phyloP scores from a whole-genome alignment of 2,797 vertebrate species.

The Phataginus tetradactyla region DNA sequence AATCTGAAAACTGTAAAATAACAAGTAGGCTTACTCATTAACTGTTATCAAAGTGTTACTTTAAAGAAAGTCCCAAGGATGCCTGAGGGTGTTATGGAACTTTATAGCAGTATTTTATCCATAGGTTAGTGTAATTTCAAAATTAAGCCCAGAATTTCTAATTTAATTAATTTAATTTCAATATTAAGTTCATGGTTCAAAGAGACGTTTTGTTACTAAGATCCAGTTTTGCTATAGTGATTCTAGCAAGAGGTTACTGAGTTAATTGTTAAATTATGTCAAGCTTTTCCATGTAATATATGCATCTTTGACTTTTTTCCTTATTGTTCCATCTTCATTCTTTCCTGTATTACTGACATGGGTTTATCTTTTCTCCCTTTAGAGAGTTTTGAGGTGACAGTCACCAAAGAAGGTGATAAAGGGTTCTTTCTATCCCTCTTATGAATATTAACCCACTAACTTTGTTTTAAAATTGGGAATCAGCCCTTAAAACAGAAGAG shows the following conservation, averaged over 20 bases:
- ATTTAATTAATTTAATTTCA: background rate
- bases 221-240: background rate
- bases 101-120: background rate
- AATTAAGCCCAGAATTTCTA: background rate
- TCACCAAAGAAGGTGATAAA: slow-evolving; percentile 99
- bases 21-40: background rate
- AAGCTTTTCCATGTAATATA: slow-evolving; percentile 82
- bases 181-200: background rate
- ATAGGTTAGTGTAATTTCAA: background rate
- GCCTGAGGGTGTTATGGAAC: background rate
- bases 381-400: slow-evolving; percentile 99
- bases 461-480: slow-evolving; percentile 93
- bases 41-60: no score
- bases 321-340: slow-evolving; percentile 84
- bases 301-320: slow-evolving; percentile 84
- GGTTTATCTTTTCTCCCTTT: slow-evolving; percentile 99
- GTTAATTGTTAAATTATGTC: slow-evolving; percentile 6
- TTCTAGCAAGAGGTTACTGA: background rate
- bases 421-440: slow-evolving; percentile 97
- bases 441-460: slow-evolving; percentile 98
- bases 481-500: slow-evolving; percentile 95
- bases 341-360: slow-evolving; percentile 94
- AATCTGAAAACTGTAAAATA: background rate
- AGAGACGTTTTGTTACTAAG: slow-evolving; percentile 34
- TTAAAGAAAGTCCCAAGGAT: background rate